Evolutionary conservation across 2,113 vertebrate species (phyloP), one percentile per base, ranked within the genome.

Genomic region (Gasterosteus nipponicus): DNA sequence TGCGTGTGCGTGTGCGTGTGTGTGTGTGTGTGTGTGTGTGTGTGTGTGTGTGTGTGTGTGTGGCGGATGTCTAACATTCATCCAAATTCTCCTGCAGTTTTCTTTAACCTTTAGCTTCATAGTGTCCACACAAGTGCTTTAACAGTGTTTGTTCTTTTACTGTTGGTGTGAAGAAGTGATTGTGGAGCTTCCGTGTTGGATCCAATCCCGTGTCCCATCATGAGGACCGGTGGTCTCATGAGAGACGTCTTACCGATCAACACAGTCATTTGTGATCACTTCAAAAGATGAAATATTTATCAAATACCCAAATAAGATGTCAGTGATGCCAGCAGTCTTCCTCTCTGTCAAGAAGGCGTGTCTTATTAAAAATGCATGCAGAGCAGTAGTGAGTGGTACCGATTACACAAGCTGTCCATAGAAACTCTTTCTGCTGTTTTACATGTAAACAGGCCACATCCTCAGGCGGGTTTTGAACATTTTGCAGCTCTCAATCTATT

Each of bases 281-380:
- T 80, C 56, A 75, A 77, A 85, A 75, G 58, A 26, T 26, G 22
- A 26, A 26, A 63, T 63, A 54, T 75, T 79, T 77, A 62, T 77
- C 69, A 64, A 70, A 84, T 62, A 64, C 68, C 78, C 78, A 51
- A 71, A 75, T 73, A 78, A 86, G 87, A 68, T 66, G 67, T 81
- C 80, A 72, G 71, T 81, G 69, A 56, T 39, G 76, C 80, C 56
- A 66, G 68, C 75, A 79, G 22, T 82, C 57, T 71, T 29, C 71
- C 68, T 85, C 69, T 80, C 82, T 54, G 81, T 90, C 83, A 75
- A 56, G 67, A 80, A 82, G 70, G 51, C 71, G 83, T 69, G 75
- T 87, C 82, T 87, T 81, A 84, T 92, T 85, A 87, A 87, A 91
- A 81, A 88, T 81, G 79, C 74, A 86, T 86, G 85, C 2, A n/a